phyloP scores from a whole-genome alignment of 2,797 vertebrate species.

The Poeciliopsis paucimaculata region DNA sequence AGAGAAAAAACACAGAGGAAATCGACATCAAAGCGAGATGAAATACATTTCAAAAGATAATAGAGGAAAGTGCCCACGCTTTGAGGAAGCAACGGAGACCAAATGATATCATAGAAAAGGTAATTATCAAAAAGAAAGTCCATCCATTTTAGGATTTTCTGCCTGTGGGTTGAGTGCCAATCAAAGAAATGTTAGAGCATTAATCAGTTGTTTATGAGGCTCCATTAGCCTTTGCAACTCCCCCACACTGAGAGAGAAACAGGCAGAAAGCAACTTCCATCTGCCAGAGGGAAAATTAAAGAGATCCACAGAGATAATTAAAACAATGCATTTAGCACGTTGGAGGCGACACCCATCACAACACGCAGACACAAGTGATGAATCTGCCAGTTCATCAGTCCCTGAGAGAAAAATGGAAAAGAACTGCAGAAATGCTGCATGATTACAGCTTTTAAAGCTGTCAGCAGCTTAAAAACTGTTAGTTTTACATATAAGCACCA shows the following conservation, averaged over 20 bases:
- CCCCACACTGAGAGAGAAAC: constrained; percentile 49
- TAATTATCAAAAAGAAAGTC: constrained; percentile 14
- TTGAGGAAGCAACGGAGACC: background rate
- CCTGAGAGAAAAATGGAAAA: constrained; percentile 35
- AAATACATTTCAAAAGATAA: constrained; percentile 11
- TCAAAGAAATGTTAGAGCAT: constrained; percentile 83
- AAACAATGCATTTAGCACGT: constrained; percentile 51
- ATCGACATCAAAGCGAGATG: constrained; percentile 16
- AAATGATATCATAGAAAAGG: constrained; percentile 13
- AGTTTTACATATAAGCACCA: constrained; percentile 4
- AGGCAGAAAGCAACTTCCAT: constrained; percentile 41
- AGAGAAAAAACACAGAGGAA: background rate
- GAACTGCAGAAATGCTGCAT: background rate
- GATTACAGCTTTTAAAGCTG: constrained; percentile 16
- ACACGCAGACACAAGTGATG: constrained; percentile 14
- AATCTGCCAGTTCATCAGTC: constrained; percentile 36
- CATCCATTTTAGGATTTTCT: constrained; percentile 54
- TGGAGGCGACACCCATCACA: constrained; percentile 29
- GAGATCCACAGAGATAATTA: constrained; percentile 38
- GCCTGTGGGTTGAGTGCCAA: constrained; percentile 71
- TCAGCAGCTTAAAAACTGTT: background rate
- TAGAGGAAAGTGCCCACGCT: background rate
- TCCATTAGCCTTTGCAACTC: constrained; percentile 41
- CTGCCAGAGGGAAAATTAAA: constrained; percentile 49
- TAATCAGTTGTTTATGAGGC: constrained; percentile 76